Base-by-base conservation (phyloP, 2,797 vertebrate genomes). In the Tokudaia muenninki region DNA sequence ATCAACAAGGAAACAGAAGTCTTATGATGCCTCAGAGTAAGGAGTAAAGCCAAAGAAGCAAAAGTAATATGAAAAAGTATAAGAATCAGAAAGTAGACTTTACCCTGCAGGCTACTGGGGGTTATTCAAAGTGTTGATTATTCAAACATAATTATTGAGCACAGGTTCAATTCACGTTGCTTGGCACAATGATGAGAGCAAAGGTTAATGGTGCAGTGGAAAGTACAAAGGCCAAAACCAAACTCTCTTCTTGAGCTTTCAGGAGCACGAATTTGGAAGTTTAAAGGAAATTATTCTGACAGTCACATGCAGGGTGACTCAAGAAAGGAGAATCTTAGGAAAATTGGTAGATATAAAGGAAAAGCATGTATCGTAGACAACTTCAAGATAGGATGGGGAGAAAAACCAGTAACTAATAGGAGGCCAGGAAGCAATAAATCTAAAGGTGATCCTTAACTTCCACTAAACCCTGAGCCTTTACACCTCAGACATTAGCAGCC, bases 61-160 rank as follows among this genome's bases (percentile, higher is more conserved):
- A 92, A 63, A 29, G 14, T 78, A 91, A 41, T 26, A 84, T 37
- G 59, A 92, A 96, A 95, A 89, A 13, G 19, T n/a, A 0, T 90
- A 26, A 94, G 91, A 74, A 21, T 55, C 75, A 97, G 6, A 94
- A 94, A 95, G 70, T 3, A 96, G 87, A 94, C 78, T 97, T 97
- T 87, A 92, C 87, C 37, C 86, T 94, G 55, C 37, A 89, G 70
- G 92, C 47, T 88, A 75, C 0, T 83, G 55, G 52, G 47, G 90
- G 47, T 67, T 77, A 44, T 77, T 94, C 92, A 96, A 93, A 74
- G 52, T 88, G n/a, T 94, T 88, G 41, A 96, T 88, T 86, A 94
- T 63, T 88, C 90, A 97, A 97, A 97, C 92, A 96, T 97, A 96
- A 41, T 41, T 95, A 97, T 88, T 90, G 90, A 74, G 67, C 61